Percentiles rank a stretch among this genome's conserved stretches.
Conservation (phyloP, 2,113 vertebrate genomes). For the Euleptes europaea region DNA sequence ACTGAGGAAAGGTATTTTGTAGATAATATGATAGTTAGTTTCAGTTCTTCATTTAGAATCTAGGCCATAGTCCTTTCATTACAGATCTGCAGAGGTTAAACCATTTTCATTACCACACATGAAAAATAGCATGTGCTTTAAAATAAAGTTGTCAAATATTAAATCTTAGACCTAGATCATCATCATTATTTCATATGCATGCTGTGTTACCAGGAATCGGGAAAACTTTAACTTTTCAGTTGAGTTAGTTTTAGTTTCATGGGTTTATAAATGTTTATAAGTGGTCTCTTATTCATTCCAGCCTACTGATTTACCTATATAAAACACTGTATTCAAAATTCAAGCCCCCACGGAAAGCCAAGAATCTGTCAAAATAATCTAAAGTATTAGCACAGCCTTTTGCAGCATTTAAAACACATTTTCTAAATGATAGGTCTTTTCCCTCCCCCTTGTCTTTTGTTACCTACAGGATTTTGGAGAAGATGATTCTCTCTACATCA, state of each 20-base stretch:
- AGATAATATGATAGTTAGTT: slow-evolving; percentile 16
- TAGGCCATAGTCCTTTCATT: slow-evolving; percentile 35
- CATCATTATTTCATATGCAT: slow-evolving; percentile 33
- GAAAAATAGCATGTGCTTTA: slow-evolving; percentile 12
- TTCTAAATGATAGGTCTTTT: slow-evolving; percentile 21
- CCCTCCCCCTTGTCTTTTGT: slow-evolving; percentile 54
- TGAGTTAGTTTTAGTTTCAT: slow-evolving; percentile 35
- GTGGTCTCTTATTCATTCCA: slow-evolving; percentile 31
- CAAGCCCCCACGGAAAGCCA: slow-evolving; percentile 32
- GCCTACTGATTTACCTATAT: slow-evolving; percentile 12
- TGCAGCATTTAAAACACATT: slow-evolving; percentile 20
- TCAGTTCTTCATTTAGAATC: slow-evolving; percentile 24
- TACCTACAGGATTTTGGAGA: slow-evolving; percentile 92
- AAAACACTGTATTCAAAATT: slow-evolving; percentile 15
- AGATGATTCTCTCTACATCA: slow-evolving; percentile 94
- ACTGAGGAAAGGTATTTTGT: slow-evolving; percentile 21
- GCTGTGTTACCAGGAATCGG: not conserved
- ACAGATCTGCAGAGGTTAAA: not conserved
- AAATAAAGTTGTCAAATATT: slow-evolving; percentile 28
- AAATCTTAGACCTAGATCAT: slow-evolving; percentile 36
- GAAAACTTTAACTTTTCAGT: slow-evolving; percentile 42
- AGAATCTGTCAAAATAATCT: not conserved
- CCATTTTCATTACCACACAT: slow-evolving; percentile 4
- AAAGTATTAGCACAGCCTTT: slow-evolving; percentile 2
- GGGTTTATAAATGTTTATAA: slow-evolving; percentile 29